Evolutionary conservation across 2,113 vertebrate species (phyloP), one percentile per base, ranked within the genome.

Genomic region (Mohoua ochrocephala): DNA sequence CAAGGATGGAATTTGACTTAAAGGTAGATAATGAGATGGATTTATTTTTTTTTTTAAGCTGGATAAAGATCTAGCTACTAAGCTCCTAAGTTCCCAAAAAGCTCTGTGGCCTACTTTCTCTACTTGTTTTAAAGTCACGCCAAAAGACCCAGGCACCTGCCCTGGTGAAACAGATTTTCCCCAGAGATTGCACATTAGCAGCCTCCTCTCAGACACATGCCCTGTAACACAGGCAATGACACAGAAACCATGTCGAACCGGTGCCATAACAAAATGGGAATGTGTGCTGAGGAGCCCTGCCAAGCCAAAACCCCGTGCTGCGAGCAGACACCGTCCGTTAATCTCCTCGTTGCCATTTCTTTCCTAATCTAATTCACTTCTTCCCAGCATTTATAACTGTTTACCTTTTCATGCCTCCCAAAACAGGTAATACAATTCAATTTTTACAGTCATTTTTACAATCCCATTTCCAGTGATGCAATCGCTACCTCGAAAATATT

Each of bases 381-480:
- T 71, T 54, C 70, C 33, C 23, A 23, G 50, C 56, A 37, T 59
- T 93, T 85, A 59, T 9, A 42, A 50, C n/a, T 54, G 30, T 18
- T 96, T 77, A 85, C 27, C 28, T 88, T 63, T n/a, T 59, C 87
- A 80, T 18, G 60, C 42, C 82, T 96, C 63, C 84, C 82, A 80
- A 59, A 82, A 57, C 59, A 67, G 54, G 88, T 26, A 94, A 93
- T 85, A 85, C 33, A 90, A 93, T 87, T 96, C 81, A 69, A 79
- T 94, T 95, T 93, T 88, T 50, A 82, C 78, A 85, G 39, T 69
- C 45, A 65, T 60, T 89, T 87, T 69, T 37, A 35, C 16, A 81
- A 67, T 69, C 23, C n/a, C 73, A 83, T 76, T 93, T 88, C 59
- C 80, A 95, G 18, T 15, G 52, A 80, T 80, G n/a, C 56, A 44